Conservation (phyloP, 2,113 vertebrate species). For the Rhinolophus ferrumequinum region DNA sequence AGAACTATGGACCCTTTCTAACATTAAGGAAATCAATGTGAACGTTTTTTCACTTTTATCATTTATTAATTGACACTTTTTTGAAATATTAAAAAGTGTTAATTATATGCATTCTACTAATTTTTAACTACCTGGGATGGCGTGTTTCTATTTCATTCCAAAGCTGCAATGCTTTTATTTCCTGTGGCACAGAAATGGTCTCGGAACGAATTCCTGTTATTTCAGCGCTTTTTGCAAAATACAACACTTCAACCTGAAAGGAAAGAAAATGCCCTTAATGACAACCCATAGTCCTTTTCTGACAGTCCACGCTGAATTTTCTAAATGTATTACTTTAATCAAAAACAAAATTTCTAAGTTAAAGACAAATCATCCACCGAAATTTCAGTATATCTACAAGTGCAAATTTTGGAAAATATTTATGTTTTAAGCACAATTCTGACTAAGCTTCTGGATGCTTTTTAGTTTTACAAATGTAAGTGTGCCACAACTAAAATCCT, state of each 20-base stretch:
- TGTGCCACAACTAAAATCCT: background rate
- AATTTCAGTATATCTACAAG: background rate
- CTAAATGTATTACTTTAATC: background rate
- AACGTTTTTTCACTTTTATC: background rate
- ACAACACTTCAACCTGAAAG: constrained; percentile 88
- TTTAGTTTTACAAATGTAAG: background rate
- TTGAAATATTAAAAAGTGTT: background rate
- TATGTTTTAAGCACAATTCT: background rate
- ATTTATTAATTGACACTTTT: background rate
- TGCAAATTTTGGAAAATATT: background rate
- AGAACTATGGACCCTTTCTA: background rate
- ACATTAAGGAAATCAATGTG: background rate
- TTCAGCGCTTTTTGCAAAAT: constrained; percentile 95
- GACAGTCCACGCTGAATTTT: background rate
- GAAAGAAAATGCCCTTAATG: background rate
- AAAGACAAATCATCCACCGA: background rate
- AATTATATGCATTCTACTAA: background rate
- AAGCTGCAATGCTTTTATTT: constrained; percentile 88
- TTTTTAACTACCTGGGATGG: constrained; percentile 90
- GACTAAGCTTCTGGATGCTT: background rate
- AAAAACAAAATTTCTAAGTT: background rate
- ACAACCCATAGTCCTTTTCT: background rate
- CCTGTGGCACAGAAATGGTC: constrained; percentile 85
- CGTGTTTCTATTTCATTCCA: constrained; percentile 90
- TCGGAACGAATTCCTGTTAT: constrained; percentile 90